These are phyloP conservation scores for Ficedula albicollis DNA, from an alignment of 2,797 vertebrate species.

Conservation along the genomic window DNA sequence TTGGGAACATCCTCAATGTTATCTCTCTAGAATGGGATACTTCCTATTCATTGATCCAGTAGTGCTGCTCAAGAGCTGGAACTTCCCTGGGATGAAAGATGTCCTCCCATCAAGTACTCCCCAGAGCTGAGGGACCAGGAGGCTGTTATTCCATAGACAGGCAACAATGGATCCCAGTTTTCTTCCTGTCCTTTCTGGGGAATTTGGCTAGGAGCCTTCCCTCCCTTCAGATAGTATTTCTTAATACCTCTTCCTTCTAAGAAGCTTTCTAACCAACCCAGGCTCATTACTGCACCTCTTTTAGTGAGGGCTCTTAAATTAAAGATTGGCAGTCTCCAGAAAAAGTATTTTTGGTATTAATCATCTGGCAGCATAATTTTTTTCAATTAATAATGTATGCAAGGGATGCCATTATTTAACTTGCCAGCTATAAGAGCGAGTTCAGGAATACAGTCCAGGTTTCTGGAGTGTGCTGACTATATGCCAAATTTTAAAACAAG, in stretches of 20 bases:
- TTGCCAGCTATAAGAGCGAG: background rate
- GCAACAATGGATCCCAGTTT: background rate
- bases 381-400: background rate
- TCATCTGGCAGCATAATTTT: background rate
- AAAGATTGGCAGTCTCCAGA: background rate
- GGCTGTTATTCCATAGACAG: background rate
- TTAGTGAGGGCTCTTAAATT: background rate
- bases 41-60: background rate
- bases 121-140: background rate
- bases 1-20: background rate
- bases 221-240: background rate
- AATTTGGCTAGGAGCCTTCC: background rate
- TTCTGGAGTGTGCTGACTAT: background rate
- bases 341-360: slow-evolving; percentile 7
- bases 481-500: background rate
- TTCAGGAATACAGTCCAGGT: background rate
- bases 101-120: background rate
- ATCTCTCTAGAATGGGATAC: background rate
- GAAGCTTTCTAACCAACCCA: background rate
- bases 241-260: background rate
- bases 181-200: background rate
- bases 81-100: background rate
- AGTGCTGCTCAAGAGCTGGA: background rate
- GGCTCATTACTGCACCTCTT: background rate
- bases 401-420: slow-evolving; percentile 6